Conservation (phyloP, 2,888 invertebrate species). For the Elmis aenea region DNA sequence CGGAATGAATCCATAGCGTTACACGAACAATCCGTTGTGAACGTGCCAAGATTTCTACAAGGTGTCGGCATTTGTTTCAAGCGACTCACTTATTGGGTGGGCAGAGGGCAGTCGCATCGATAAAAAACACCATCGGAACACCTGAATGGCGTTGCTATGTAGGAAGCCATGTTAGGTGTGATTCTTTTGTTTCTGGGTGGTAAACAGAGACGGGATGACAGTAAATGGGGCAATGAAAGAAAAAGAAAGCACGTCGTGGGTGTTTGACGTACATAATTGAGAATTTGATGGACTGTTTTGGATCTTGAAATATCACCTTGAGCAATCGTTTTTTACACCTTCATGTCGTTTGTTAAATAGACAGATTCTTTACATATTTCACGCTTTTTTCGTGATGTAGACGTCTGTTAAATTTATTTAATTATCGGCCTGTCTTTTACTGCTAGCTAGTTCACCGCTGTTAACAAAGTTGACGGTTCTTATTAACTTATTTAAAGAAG, state of each 20-base stretch:
- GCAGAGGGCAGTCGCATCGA: slow-evolving; percentile 42
- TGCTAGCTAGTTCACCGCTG: no score
- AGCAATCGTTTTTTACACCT: slow-evolving; percentile 9
- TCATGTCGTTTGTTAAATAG: slow-evolving; percentile 10
- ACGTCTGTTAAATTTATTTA: not conserved
- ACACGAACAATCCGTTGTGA: no score
- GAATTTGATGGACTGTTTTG: slow-evolving; percentile 37
- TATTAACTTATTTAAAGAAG: slow-evolving; percentile 2
- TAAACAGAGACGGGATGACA: slow-evolving; percentile 33
- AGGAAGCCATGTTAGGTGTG: slow-evolving; percentile 46
- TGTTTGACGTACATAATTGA: slow-evolving; percentile 38
- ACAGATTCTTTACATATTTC: not conserved
- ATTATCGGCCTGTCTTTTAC: no score
- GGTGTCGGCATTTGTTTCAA: slow-evolving; percentile 43
- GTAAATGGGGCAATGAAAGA: slow-evolving; percentile 16
- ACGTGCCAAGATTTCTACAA: slow-evolving; percentile 32
- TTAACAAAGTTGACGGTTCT: no score
- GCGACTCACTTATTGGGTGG: slow-evolving; percentile 45
- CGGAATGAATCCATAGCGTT: no score
- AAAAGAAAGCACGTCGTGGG: slow-evolving; percentile 22
- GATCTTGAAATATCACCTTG: slow-evolving; percentile 22
- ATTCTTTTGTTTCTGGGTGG: slow-evolving; percentile 47
- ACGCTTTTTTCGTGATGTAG: not conserved
- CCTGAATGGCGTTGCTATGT: slow-evolving; percentile 45
- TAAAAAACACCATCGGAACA: slow-evolving; percentile 42